Evolutionary conservation across 30 jellyfish, hydroid and myxozoan species (phyloP), one percentile per base, ranked within the genome.

Genomic region (Hydra vulgaris): DNA sequence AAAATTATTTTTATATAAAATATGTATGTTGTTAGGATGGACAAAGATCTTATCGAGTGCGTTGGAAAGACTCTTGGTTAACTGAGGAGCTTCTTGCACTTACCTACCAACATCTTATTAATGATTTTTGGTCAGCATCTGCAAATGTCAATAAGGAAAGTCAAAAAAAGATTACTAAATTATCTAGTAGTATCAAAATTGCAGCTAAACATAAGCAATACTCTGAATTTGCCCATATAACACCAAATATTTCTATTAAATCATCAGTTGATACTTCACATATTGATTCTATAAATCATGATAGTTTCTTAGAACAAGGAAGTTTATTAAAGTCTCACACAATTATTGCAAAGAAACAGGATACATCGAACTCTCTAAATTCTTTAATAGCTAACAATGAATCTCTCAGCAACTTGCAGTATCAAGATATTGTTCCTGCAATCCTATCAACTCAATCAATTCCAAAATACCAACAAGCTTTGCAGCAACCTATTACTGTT

Each of bases 51-150:
- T 80, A 80, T 26, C 26, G 87, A 15, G 87, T 80, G n/a, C 67
- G 87, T 21, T 80, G 87, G 87, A 80, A 80, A 27, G 87, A 80
- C 71, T 80, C 87, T 19, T 80, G 87, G 87, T 55, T 80, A 20
- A 80, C 87, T 21, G 87, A 80, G 26, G 87, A 80, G 83, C 83
- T 80, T 18, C 70, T 80, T 20, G 69, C 87, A 21, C 70, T 80
- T 18, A 80, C 87, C 8, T 80, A 80, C 70, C 87, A 80, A 24
- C 84, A 80, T 27, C 87, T 80, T n/a, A 80, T 80, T 23, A 80
- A 80, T 55, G 83, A 80, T 17, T 80, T 61, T 24, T 80, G 87
- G 87, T 66, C 83, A 22, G 85, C 73, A 19, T 22, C 87, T 16
- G 19, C 84, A 17, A 67, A 53, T 76, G 78, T 54, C 12, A 73